Percentiles rank a stretch among this genome's conserved stretches.
These are phyloP conservation scores for Eutrigla gurnardus DNA, from an alignment of 2,797 vertebrate genomes.

Conservation along the genomic window DNA sequence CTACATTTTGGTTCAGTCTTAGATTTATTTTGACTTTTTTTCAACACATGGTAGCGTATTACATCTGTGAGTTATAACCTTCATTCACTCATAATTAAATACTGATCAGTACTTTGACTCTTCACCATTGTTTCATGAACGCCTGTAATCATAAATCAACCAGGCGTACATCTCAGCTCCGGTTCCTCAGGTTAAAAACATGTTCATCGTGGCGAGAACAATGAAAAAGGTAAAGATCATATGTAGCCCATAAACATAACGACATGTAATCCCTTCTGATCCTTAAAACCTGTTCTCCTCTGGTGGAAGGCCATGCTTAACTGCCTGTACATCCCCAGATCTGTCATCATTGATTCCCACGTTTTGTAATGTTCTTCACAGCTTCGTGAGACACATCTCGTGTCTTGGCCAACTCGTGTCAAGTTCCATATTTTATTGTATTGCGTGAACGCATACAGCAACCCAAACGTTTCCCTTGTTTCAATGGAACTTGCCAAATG, in stretches of 20 bases:
- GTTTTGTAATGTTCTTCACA: conserved; percentile 10
- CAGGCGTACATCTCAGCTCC: background rate
- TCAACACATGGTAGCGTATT: background rate
- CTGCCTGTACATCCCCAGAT: background rate
- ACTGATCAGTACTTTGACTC: background rate
- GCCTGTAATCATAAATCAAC: background rate
- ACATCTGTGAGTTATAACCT: background rate
- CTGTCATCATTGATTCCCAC: conserved; percentile 1
- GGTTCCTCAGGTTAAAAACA: background rate
- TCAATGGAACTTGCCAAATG: background rate
- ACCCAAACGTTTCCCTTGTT: conserved; percentile 2
- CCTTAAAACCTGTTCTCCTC: background rate
- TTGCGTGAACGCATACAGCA: conserved; percentile 2
- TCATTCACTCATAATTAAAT: conserved; percentile 2
- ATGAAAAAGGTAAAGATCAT: background rate
- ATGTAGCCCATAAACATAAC: background rate
- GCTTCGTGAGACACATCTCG: conserved; percentile 12
- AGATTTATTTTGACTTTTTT: background rate
- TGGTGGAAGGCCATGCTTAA: background rate
- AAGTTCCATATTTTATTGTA: conserved; percentile 15
- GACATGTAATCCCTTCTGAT: background rate
- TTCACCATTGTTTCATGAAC: background rate
- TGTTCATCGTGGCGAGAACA: background rate
- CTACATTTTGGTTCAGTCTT: background rate
- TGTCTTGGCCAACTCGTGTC: background rate